Percentiles rank a stretch among this genome's conserved stretches.
Conservation (phyloP, 2,113 vertebrate species). For the Fregetta grallaria region DNA sequence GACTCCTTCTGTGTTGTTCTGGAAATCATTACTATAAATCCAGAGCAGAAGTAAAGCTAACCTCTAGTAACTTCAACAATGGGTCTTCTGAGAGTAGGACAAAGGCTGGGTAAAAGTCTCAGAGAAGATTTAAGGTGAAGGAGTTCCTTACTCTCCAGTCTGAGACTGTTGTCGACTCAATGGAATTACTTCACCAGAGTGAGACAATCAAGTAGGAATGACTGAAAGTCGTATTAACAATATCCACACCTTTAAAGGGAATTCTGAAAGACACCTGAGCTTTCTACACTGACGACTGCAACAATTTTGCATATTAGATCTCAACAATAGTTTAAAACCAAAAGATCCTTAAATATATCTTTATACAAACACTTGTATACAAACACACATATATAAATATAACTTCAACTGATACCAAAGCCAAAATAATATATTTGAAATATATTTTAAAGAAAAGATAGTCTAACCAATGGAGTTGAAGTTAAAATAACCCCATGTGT, state of each 20-base stretch:
- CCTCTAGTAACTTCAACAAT: neutral
- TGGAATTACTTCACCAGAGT: neutral
- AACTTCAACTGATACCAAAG: neutral
- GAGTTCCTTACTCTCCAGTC: neutral
- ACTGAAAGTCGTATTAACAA: neutral
- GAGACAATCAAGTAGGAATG: neutral
- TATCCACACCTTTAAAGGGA: neutral
- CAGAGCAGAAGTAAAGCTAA: neutral
- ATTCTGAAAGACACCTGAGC: neutral
- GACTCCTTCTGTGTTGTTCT: neutral
- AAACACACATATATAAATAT: neutral
- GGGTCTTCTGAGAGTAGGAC: neutral
- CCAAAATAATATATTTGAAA: neutral
- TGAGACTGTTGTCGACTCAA: fast-evolving
- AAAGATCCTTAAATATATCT: neutral
- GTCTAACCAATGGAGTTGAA: neutral
- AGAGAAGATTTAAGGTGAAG: neutral
- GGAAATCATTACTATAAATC: neutral
- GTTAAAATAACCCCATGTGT: neutral
- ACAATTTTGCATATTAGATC: neutral
- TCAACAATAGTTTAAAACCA: neutral
- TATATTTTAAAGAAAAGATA: neutral
- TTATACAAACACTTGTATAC: neutral
- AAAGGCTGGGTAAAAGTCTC: neutral
- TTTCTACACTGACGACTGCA: neutral